Evolutionary conservation across 1,140 invertebrate species (phyloP).

Genomic region (Solen grandis): DNA sequence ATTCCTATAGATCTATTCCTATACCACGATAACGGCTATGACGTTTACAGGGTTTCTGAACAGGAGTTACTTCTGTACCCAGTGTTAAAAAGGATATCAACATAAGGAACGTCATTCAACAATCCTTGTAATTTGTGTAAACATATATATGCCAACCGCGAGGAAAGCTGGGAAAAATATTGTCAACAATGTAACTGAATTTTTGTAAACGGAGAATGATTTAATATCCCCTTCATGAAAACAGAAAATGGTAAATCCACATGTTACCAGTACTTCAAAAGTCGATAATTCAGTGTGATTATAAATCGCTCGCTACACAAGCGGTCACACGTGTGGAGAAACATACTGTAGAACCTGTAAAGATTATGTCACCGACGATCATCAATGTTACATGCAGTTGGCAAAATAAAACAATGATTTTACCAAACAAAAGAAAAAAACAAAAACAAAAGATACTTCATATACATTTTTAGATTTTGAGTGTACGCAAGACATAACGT

Average conservation of each 20-base stretch:
- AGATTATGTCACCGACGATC: slow-evolving; percentile 3
- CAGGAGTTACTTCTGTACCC: not conserved
- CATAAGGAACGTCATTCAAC: slow-evolving; percentile 16
- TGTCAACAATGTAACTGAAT: not conserved
- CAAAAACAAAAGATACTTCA: not conserved
- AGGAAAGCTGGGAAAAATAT: not conserved
- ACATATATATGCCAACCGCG: not conserved
- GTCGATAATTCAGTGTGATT: not conserved
- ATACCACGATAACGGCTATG: slow-evolving; percentile 17
- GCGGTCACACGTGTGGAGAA: slow-evolving; percentile 10
- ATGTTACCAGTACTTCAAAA: not conserved
- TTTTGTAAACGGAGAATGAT: slow-evolving; percentile 11
- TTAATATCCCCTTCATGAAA: not conserved
- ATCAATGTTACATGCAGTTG: slow-evolving; percentile 13
- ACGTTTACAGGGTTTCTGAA: slow-evolving; percentile 1
- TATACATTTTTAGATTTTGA: not conserved
- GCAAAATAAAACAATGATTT: not conserved
- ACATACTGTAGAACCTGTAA: slow-evolving; percentile 15
- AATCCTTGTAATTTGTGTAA: slow-evolving; percentile 12
- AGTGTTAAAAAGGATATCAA: slow-evolving; percentile 12
- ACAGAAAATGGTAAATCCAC: slow-evolving; percentile 5
- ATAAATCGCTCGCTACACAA: not conserved
- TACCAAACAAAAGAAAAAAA: not conserved
- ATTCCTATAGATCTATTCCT: slow-evolving; percentile 13
- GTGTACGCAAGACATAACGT: not conserved